A percentile compares a stretch with the other conserved stretches of the same genome.
Evolutionary conservation across 2,113 vertebrate species (phyloP).

Genomic region (Cephalophus harveyi): DNA sequence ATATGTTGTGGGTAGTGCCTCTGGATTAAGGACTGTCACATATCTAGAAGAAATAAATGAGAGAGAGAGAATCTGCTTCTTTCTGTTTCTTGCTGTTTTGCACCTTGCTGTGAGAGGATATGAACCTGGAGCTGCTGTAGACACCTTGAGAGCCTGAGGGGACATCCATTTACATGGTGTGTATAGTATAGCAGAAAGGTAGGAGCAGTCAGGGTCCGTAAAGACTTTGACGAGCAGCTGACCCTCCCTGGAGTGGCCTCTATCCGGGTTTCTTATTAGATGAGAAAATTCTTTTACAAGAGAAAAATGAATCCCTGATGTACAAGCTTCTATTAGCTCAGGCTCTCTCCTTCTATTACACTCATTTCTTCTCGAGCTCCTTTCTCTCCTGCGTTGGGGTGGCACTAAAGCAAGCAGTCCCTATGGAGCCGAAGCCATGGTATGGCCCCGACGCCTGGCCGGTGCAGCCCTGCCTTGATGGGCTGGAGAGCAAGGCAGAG

Average conservation of each 20-base stretch:
- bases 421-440: fast-evolving
- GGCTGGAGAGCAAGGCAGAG: not conserved
- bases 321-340: not conserved
- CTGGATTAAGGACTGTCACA: not conserved
- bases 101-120: not conserved
- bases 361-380: not conserved
- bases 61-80: not conserved
- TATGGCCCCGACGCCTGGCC: not conserved
- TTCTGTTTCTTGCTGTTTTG: not conserved
- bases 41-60: not conserved
- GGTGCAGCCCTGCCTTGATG: fast-evolving
- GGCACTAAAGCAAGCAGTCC: not conserved
- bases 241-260: not conserved
- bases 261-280: not conserved
- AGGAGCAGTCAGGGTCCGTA: too few species aligned
- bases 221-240: not conserved
- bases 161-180: fast-evolving
- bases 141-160: not conserved
- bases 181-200: not conserved
- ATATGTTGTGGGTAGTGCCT: not conserved
- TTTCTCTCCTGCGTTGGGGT: not conserved
- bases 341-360: not conserved
- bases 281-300: not conserved
- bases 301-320: not conserved
- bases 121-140: not conserved